Percentiles rank a stretch among this genome's conserved stretches.
These are phyloP conservation scores for Ceryle rudis DNA, from an alignment of 2,797 vertebrate species.

Conservation along the genomic window DNA sequence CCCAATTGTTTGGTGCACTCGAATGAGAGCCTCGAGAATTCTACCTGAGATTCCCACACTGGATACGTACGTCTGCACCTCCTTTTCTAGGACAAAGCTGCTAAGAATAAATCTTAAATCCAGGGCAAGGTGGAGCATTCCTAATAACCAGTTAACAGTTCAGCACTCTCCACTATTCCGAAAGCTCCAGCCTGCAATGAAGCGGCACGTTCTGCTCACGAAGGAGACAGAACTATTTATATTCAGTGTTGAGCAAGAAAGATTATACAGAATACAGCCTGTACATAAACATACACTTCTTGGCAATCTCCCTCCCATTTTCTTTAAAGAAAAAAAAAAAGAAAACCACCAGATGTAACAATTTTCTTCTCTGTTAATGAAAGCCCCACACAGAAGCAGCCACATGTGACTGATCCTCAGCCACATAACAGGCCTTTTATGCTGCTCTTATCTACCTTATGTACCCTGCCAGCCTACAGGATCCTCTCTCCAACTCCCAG, in stretches of 20 bases:
- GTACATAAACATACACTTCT: background rate
- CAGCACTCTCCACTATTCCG: background rate
- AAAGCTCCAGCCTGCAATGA: background rate
- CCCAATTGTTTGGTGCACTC: fast-evolving
- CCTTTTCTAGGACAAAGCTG: background rate
- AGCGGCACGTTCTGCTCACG: background rate
- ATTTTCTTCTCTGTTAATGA: background rate
- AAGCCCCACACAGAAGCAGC: background rate
- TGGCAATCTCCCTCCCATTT: background rate
- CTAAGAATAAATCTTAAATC: background rate
- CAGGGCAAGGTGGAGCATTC: background rate
- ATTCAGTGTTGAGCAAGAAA: background rate
- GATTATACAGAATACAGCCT: background rate
- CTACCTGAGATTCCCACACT: background rate
- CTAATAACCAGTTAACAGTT: background rate
- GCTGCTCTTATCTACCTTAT: background rate
- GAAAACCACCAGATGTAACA: background rate
- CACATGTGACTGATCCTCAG: background rate
- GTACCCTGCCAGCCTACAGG: background rate
- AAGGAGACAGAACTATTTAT: background rate
- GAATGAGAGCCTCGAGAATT: background rate
- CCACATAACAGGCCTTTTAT: fast-evolving
- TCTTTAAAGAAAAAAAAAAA: background rate
- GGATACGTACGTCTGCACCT: background rate
- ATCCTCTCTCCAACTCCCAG: background rate